Base-by-base conservation (phyloP, 2,113 vertebrate species). In the Semnornis frantzii region DNA sequence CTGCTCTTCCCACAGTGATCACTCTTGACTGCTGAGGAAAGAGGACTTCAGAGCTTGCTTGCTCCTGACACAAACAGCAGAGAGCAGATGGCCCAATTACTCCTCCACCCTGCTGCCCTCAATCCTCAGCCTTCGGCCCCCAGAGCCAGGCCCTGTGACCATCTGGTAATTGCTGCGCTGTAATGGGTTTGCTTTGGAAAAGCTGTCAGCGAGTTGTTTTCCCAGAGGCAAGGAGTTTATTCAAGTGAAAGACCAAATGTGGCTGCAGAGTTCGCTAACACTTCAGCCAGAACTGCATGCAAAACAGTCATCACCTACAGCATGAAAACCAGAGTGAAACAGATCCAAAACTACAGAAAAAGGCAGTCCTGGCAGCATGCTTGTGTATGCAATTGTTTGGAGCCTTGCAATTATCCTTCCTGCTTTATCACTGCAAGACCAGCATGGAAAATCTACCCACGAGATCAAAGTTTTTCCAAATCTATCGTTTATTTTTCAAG, bases 11-110 rank as follows among this genome's bases (percentile, higher is more conserved):
- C 52, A 58, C 48, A n/a, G 34, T 17, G 76, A 92, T 69, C 44
- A 75, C 60, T 46, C 82, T 37, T 21, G 79, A 63, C 66, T 54
- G 69, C 44, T 25, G 50, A 82, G 60, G 71, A 73, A 48, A 60
- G 68, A 65, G 2, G 37, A 62, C 17, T 59, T 21, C 55, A 23
- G 39, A 87, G 78, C 39, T 75, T 0, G 4, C 39, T 63, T 52
- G 73, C 79, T 34, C 52, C 16, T 0, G 1, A 46, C 74, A 82
- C 81, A 21, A 65, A 75, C 37, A 92, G 25, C 4, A 0, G 20
- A 85, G 79, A 85, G 79, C 85, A 96, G 93, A 66, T 92, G 92
- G 16, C 44, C 52, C 71, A 48, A 50, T 59, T 27, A 78, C 60
- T 48, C 33, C 44, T 82, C 46, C 10, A 8, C 57, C 58, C 75